Evolutionary conservation across 2,888 invertebrate genomes (phyloP), one percentile per base, ranked within the genome.

Genomic region (Cantharis flavilabris): DNA sequence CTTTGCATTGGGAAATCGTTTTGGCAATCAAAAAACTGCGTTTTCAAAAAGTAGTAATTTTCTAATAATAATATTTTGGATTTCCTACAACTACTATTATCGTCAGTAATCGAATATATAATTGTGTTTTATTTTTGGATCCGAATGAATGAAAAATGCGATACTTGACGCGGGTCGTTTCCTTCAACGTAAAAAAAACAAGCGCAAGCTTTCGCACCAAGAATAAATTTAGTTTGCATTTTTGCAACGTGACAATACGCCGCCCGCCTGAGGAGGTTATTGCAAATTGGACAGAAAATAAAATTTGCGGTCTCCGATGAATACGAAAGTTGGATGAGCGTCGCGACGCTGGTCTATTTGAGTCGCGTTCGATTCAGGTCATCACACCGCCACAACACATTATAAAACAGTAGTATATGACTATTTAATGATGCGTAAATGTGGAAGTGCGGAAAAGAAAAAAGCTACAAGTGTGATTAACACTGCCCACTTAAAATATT

Each of bases 291-390:
- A 49, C 65, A 67, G 20, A 67, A 23, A 23, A 23, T 67, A 67
- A 67, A 67, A 14, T 67, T 23, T 14, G 65, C 65, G 65, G 14
- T 67, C 26, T 67, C 16, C 20, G 16, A 23, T 67, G 26, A 67
- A 67, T 67, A 67, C 20, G 20, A 67, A 67, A 67, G 65, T 67
- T 67, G 70, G 67, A 49, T 49, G 49, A 49, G 70, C 79, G 79
- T 79, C 79, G 79, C 79, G 79, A 79, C 79, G 79, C 74, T 76
- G 70, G 69, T 81, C 81, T 81, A 80, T 81, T 82, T 82, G 81
- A 79, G 80, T 81, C 79, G 72, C 72, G 75, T 75, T 78, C 78
- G 78, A 82, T 82, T 80, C 81, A 82, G 82, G 82, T 82, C 81
- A 79, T 82, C 82, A 82, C 81, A 65, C 79, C 79, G 77, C 73